A percentile compares a stretch with the other conserved stretches of the same genome.
Evolutionary conservation across 1,140 invertebrate genomes (phyloP).

Genomic region (Hirudo medicinalis): DNA sequence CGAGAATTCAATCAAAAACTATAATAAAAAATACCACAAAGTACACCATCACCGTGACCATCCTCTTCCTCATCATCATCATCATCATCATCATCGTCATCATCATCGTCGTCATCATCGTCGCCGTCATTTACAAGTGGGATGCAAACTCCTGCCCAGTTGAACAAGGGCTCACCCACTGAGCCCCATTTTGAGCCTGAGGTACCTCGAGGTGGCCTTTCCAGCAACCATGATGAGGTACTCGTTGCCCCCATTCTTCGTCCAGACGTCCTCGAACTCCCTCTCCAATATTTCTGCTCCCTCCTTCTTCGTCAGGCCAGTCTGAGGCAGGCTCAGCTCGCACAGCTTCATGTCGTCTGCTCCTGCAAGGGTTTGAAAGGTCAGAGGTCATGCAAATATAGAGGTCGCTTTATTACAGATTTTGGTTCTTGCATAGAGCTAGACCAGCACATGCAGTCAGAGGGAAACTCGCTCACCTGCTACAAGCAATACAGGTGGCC

Average conservation of each 20-base stretch:
- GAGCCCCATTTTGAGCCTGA: slow-evolving; percentile 21
- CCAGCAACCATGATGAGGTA: slow-evolving; percentile 31
- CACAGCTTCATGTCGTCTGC: slow-evolving; percentile 97
- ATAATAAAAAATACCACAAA: not conserved
- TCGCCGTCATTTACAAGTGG: too few relatives aligned
- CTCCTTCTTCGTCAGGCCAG: slow-evolving; percentile 77
- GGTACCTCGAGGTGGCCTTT: slow-evolving; percentile 34
- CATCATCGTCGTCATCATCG: too few relatives aligned
- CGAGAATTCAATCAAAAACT: not conserved
- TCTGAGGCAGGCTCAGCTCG: slow-evolving; percentile 84
- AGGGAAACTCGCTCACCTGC: slow-evolving; percentile 57
- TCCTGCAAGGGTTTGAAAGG: slow-evolving; percentile 44
- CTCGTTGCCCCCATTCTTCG: slow-evolving; percentile 31
- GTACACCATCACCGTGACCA: not conserved
- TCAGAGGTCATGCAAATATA: not conserved
- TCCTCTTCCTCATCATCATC: too few relatives aligned
- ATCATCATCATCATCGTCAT: too few relatives aligned
- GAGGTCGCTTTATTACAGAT: too few relatives aligned
- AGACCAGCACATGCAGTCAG: too few relatives aligned
- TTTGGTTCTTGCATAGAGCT: too few relatives aligned
- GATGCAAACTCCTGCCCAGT: not conserved
- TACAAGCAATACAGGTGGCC: slow-evolving; percentile 68
- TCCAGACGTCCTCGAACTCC: slow-evolving; percentile 41
- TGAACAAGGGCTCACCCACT: not conserved
- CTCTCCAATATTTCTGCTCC: slow-evolving; percentile 84